A percentile compares a stretch with the other conserved stretches of the same genome.
These are phyloP conservation scores for Troides oblongomaculatus DNA, from an alignment of 2,888 invertebrate genomes.

Conservation along the genomic window DNA sequence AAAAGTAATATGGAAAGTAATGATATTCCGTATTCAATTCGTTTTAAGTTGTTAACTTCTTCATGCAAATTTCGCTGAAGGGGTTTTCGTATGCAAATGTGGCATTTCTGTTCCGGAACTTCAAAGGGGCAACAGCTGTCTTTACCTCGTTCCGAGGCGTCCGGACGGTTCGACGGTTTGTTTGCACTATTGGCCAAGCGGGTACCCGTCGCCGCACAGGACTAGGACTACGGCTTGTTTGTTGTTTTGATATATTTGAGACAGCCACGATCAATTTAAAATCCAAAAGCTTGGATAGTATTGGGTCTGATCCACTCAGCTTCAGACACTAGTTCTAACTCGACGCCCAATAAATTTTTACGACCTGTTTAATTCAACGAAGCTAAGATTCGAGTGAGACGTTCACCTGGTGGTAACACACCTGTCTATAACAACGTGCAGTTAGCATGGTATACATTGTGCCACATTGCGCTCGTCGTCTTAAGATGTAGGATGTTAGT, in stretches of 20 bases:
- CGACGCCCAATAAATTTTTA: too few relatives aligned
- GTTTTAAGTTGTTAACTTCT: conserved; percentile 17
- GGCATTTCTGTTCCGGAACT: conserved; percentile 9
- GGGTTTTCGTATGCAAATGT: conserved; percentile 26
- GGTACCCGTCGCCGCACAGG: background rate
- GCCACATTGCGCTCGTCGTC: too few relatives aligned
- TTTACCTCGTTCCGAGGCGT: conserved; percentile 9
- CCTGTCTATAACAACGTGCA: too few relatives aligned
- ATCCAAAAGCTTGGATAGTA: too few relatives aligned
- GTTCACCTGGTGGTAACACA: too few relatives aligned
- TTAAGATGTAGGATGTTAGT: too few relatives aligned
- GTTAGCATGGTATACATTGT: too few relatives aligned
- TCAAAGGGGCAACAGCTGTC: conserved; percentile 22
- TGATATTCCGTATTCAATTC: conserved; percentile 8
- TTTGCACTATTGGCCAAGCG: conserved; percentile 6
- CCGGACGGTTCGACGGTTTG: conserved; percentile 8
- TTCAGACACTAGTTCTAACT: too few relatives aligned
- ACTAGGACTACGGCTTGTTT: background rate
- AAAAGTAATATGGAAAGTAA: background rate
- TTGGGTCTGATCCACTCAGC: too few relatives aligned
- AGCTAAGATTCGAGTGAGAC: too few relatives aligned
- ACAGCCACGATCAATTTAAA: background rate
- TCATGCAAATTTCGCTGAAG: conserved; percentile 20
- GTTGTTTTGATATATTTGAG: conserved; percentile 2
- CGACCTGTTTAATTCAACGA: too few relatives aligned